Conservation (phyloP, 1,140 invertebrate genomes). For the Zaprionus nigranus region DNA sequence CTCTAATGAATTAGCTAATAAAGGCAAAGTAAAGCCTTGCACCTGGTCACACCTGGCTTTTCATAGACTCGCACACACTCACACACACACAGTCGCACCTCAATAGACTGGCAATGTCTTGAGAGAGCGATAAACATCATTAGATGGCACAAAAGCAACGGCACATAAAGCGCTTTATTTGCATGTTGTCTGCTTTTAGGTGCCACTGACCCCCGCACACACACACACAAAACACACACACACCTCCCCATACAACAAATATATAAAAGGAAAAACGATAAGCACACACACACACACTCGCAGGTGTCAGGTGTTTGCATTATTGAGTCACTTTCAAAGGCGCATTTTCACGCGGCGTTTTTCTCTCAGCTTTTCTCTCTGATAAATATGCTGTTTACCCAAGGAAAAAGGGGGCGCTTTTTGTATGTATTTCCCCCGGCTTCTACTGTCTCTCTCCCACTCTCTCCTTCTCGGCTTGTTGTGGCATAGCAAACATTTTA, state of each 20-base stretch:
- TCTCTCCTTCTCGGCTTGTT: slow-evolving; percentile 13
- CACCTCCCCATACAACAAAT: slow-evolving; percentile 7
- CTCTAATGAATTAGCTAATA: slow-evolving; percentile 80
- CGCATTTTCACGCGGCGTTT: slow-evolving; percentile 69
- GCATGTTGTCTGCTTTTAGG: slow-evolving; percentile 74
- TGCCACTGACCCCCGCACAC: slow-evolving; percentile 66
- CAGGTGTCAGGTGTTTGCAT: slow-evolving; percentile 60
- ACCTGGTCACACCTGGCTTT: slow-evolving; percentile 42
- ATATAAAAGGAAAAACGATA: slow-evolving; percentile 5
- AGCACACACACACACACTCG: slow-evolving; percentile 6
- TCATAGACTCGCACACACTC: slow-evolving; percentile 9
- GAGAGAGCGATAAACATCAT: slow-evolving; percentile 75
- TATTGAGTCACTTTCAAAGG: slow-evolving; percentile 78
- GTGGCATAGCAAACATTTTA: slow-evolving; percentile 63
- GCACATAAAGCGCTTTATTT: slow-evolving; percentile 75
- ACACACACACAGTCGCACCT: slow-evolving; percentile 29
- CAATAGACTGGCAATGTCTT: slow-evolving; percentile 59
- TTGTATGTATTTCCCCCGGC: slow-evolving; percentile 5
- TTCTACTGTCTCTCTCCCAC: background rate
- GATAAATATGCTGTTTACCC: slow-evolving; percentile 68
- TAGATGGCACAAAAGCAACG: slow-evolving; percentile 64
- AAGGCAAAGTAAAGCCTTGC: slow-evolving; percentile 40
- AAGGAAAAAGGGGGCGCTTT: background rate
- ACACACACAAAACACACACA: slow-evolving; percentile 5
- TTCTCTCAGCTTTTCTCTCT: slow-evolving; percentile 51